These are phyloP conservation scores for Junonia oenone DNA, from an alignment of 2,888 invertebrate genomes.

Conservation along the genomic window DNA sequence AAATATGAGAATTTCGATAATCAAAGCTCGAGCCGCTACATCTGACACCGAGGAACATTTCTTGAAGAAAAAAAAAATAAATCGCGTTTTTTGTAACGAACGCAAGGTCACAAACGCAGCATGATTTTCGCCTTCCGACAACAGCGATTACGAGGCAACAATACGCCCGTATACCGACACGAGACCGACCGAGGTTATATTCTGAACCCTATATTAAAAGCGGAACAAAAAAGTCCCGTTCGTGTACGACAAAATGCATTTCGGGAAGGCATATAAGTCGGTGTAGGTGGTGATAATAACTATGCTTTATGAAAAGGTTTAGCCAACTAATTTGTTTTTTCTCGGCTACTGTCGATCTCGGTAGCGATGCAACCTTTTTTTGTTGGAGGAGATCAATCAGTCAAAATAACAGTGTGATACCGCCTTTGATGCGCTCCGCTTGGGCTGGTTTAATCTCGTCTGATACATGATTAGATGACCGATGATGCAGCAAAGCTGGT, in stretches of 20 bases:
- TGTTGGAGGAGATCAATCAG: conserved; percentile 75
- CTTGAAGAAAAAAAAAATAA: conserved; percentile 68
- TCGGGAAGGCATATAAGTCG: conserved; percentile 50
- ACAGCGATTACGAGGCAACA: conserved; percentile 50
- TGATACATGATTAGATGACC: conserved; percentile 77
- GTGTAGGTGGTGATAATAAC: conserved; percentile 76
- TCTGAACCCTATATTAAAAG: conserved; percentile 49
- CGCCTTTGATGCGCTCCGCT: conserved; percentile 77
- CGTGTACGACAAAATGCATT: conserved; percentile 41
- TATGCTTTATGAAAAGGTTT: conserved; percentile 78
- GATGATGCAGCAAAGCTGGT: conserved; percentile 73
- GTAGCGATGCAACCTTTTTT: conserved; percentile 76
- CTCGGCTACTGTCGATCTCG: conserved; percentile 78
- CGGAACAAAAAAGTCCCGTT: conserved; percentile 38
- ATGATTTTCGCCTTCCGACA: conserved; percentile 74
- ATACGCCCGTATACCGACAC: conserved; percentile 32
- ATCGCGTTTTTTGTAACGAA: conserved; percentile 67
- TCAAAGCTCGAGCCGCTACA: conserved; percentile 77
- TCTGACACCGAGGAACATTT: conserved; percentile 74
- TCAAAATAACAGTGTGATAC: conserved; percentile 80
- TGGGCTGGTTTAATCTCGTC: conserved; percentile 76
- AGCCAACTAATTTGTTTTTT: conserved; percentile 80
- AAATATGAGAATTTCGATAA: conserved; percentile 78
- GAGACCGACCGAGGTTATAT: conserved; percentile 33
- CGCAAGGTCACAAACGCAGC: conserved; percentile 71